These are phyloP conservation scores for Salvator merianae DNA, from an alignment of 2,113 vertebrate genomes.

Conservation along the genomic window DNA sequence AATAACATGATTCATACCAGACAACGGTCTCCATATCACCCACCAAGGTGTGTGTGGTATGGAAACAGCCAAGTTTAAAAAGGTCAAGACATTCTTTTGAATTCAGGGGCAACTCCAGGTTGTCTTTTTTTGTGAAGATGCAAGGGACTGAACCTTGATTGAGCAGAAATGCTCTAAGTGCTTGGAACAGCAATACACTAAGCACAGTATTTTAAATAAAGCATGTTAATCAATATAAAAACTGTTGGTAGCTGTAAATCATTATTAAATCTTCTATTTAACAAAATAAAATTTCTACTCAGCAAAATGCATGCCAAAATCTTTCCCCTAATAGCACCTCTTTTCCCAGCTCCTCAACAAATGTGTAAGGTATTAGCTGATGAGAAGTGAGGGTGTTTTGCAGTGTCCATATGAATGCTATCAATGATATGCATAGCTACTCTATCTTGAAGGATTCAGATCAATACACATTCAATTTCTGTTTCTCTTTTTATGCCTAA, in stretches of 20 bases:
- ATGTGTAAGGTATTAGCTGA: too few relatives aligned
- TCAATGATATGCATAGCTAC: background rate
- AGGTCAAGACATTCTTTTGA: too few relatives aligned
- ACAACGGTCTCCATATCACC: too few relatives aligned
- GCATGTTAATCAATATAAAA: background rate
- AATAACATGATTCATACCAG: too few relatives aligned
- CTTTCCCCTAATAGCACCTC: background rate
- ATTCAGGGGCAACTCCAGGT: too few relatives aligned
- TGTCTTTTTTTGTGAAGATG: too few relatives aligned
- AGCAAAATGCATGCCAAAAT: background rate
- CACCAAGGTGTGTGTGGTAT: too few relatives aligned
- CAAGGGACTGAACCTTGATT: too few relatives aligned
- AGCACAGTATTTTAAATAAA: constrained; percentile 14
- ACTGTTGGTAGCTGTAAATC: background rate
- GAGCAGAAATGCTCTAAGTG: too few relatives aligned
- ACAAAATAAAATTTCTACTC: background rate
- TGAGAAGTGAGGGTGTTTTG: background rate
- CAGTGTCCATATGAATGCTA: background rate
- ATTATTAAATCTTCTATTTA: background rate
- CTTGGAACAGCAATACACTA: too few relatives aligned
- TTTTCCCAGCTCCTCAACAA: background rate
- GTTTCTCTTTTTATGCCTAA: background rate
- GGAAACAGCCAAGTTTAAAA: too few relatives aligned
- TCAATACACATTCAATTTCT: background rate
- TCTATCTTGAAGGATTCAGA: background rate